These are phyloP conservation scores for Hypolimnas misippus DNA, from an alignment of 2,888 invertebrate genomes.

Conservation along the genomic window DNA sequence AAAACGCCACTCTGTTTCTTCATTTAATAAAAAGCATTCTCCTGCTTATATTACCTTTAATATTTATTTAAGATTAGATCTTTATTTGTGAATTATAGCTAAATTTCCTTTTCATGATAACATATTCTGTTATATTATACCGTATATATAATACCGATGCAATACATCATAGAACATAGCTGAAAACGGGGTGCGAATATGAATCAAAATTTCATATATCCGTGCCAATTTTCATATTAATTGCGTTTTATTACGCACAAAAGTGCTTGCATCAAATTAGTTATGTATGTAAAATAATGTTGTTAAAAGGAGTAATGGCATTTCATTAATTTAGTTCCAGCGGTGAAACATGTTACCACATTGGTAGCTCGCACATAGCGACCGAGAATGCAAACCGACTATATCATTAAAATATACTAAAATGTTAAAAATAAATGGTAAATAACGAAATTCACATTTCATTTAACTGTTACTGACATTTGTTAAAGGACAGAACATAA, in stretches of 20 bases:
- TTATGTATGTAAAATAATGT: constrained; percentile 45
- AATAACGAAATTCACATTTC: constrained; percentile 49
- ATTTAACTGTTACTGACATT: constrained; percentile 50
- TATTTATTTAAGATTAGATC: no score
- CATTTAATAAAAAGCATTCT: no score
- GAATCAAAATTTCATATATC: constrained; percentile 56
- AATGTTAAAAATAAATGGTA: constrained; percentile 45
- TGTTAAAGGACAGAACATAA: constrained; percentile 55
- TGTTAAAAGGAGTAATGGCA: constrained; percentile 46
- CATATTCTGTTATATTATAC: no score
- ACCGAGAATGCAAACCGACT: constrained; percentile 26
- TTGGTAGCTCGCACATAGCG: constrained; percentile 37
- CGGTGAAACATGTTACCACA: constrained; percentile 45
- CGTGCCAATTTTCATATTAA: constrained; percentile 57
- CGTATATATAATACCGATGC: constrained; percentile 18
- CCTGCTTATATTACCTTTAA: no score
- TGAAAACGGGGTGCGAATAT: constrained; percentile 47
- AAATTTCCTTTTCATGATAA: no score
- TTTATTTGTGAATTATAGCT: no score
- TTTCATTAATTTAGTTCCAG: constrained; percentile 46
- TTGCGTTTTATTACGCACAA: constrained; percentile 53
- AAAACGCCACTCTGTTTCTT: no score
- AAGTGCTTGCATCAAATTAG: constrained; percentile 46
- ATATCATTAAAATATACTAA: constrained; percentile 39
- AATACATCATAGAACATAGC: constrained; percentile 18